Base-by-base conservation (phyloP, 2,888 invertebrate genomes). In the Strigamia crassipes region DNA sequence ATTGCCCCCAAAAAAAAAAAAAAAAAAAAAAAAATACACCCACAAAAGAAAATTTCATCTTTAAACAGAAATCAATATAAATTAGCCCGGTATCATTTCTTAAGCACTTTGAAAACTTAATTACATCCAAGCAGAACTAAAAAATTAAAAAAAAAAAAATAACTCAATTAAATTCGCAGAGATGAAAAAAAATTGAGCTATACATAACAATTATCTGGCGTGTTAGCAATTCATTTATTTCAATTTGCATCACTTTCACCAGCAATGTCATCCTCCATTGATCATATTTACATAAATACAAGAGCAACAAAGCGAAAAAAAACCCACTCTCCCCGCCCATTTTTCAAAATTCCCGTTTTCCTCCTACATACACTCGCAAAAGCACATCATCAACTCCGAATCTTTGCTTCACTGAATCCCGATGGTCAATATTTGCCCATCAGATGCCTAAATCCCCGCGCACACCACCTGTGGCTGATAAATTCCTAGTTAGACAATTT, bases 1-100 rank as follows among this genome's bases (percentile, higher is more conserved):
- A 10, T 23, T 27, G 2, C 2, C 6, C 0, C 0, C 1, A 15
- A 18, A 15, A 18, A 56, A 18, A 56, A 15, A 56, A 1, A n/a
- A 56, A 8, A n/a, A 9, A 21, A n/a, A 9, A 56, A 56, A n/a
- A 6, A 9, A 18, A 9, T 6, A 9, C 15, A n/a, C 15, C 4
- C 9, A 18, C 56, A 56, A 51, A 15, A 1, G n/a, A 56, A 56
- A 56, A 9, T 6, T 56, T 21, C 56, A 18, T 18, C 56, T 18
- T 56, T 56, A 56, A 56, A 21, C 4, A 46, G 21, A 56, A 18
- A 56, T 56, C 56, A 18, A 56, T 56, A 56, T 18, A 21, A 56
- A 56, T 56, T 56, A 56, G n/a, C 56, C 51, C 56, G 9, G n/a
- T 56, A 56, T 56, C 56, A 18, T 56, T 56, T 56, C 56, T n/a